Base-by-base conservation (phyloP, 1,140 invertebrate species). In the Lepidurus apus region DNA sequence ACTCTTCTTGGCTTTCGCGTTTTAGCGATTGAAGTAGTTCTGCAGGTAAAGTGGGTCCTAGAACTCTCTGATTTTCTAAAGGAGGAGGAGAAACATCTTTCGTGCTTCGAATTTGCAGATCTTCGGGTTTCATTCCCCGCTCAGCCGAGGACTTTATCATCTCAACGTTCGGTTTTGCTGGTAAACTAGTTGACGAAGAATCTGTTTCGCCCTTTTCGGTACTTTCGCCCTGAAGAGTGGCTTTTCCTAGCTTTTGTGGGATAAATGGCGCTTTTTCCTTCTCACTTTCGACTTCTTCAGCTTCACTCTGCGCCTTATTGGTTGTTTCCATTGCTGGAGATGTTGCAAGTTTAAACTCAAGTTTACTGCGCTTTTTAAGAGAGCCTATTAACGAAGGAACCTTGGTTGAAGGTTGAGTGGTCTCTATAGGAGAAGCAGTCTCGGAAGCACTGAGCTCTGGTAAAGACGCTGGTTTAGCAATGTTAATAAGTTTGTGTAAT, bases 381-480 rank as follows among this genome's bases (percentile, higher is more conserved):
- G n/a, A 75, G 1, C 74, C 34, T 75, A 42, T 34, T 34, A 21
- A 9, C 3, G 73, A 21, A 5, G 75, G 47, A 9, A 42, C 21
- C 26, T 26, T 77, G 43, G 42, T 42, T 42, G 21, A 17, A 8
- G n/a, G 21, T 7, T 73, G 43, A 13, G 17, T n/a, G 2, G 34
- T 77, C n/a, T 45, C n/a, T 26, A 43, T 76, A 7, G 26, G 45
- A 78, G n/a, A 26, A 26, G 44, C 10, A 24, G 21, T 42, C 44
- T 24, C 45, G 34, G 34, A 34, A 8, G 53, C 21, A 47, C 77
- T 34, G 8, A 81, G 44, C 76, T 81, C 79, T 3, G 91, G 91
- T 24, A 93, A 84, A 82, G 88, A 85, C 1, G 89, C 87, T 7
- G 95, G 95, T 83, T 91, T 91, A 0, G 93, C 91, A 77, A 97